Evolutionary conservation across 2,888 invertebrate genomes (phyloP), one percentile per base, ranked within the genome.

Genomic region (Deilephila porcellus): DNA sequence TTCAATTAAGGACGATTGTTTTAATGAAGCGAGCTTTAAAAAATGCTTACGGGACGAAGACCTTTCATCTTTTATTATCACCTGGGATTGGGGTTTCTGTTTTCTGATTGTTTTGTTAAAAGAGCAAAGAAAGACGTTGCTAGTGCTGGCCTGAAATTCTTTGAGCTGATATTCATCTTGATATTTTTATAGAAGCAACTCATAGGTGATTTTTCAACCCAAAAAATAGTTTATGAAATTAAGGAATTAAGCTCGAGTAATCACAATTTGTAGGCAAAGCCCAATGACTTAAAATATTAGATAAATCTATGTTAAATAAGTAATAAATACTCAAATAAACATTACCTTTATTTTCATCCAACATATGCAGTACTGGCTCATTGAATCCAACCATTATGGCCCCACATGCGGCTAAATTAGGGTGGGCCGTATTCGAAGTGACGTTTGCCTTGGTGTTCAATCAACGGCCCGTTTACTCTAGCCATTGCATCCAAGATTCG

Each of bases 1-100:
- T 73, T 73, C 71, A 73, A 73, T 73, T 73, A 73, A 73, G 56
- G 19, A 56, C 60, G 60, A 73, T 71, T 71, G 73, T 71, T 59
- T 45, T 63, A 63, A 34, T 37, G 62, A 56, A 71, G 60, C 53
- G 70, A 52, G 37, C 37, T 52, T 52, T 62, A 60, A 29, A 59
- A 71, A 37, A 63, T 63, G 71, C 56, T 71, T 59, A 53, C 56
- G 32, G 64, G 17, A 67, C 67, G 59, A 19, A 25, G 67, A 64
- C 56, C 72, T 72, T 72, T 72, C 37, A 37, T 34, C 19, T 37
- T 59, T 64, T 11, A 32, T 37, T 72, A 64, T 67, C 20, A 67
- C 59, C 19, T 64, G 59, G 20, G 20, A 29, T 59, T 53, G 19
- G 5, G 11, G 25, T 67, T 67, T 45, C 4, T 20, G 5, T 25